phyloP scores from a whole-genome alignment of 2,797 vertebrate genomes.

The Fistularia commersonii region DNA sequence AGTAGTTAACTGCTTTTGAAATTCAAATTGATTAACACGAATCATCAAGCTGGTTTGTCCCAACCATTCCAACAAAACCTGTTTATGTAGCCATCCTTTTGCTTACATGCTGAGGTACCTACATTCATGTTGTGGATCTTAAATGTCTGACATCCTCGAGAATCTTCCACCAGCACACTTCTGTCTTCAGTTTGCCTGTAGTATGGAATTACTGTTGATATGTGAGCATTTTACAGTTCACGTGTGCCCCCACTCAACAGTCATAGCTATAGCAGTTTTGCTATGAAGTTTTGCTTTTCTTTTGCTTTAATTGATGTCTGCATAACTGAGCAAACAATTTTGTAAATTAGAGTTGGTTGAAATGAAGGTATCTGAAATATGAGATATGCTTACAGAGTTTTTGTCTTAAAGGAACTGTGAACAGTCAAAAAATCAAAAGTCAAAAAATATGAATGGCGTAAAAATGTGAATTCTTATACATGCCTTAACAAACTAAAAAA shows the following conservation, averaged over 20 bases:
- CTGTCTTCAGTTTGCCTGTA: constrained; percentile 66
- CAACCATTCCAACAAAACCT: constrained; percentile 17
- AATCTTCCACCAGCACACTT: constrained; percentile 53
- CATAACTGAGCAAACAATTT: constrained; percentile 20
- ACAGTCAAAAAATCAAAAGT: no score
- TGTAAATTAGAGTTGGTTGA: constrained; percentile 2
- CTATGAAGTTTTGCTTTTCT: constrained; percentile 46
- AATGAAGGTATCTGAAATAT: constrained; percentile 4
- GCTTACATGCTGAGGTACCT: constrained; percentile 34
- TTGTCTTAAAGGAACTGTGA: no score
- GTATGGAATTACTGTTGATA: constrained; percentile 76
- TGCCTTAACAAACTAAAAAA: neutral
- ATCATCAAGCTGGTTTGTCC: no score
- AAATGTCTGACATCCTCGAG: constrained; percentile 62
- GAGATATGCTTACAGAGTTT: no score
- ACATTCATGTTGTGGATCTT: constrained; percentile 64
- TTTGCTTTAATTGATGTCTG: constrained; percentile 44
- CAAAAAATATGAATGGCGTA: no score
- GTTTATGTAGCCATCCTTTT: constrained; percentile 24
- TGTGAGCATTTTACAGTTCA: constrained; percentile 70
- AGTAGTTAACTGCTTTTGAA: no score
- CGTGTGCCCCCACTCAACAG: constrained; percentile 51
- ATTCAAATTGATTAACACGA: no score
- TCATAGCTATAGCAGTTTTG: constrained; percentile 41
- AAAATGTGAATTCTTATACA: no score